Evolutionary conservation across 37 sponge, comb jelly and placozoan genomes (phyloP).

Genomic region (Dysidea cf. avara): DNA sequence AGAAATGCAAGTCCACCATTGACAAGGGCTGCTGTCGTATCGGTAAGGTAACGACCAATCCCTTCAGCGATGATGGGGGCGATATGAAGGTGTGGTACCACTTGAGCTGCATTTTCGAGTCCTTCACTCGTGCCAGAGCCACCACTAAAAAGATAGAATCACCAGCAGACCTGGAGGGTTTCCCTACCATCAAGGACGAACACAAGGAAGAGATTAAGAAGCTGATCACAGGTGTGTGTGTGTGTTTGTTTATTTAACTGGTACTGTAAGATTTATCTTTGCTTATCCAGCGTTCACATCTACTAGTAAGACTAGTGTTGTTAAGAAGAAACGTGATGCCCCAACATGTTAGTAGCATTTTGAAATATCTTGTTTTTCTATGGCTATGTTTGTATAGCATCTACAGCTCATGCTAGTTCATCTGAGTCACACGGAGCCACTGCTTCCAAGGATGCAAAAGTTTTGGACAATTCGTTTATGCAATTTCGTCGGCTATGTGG

Average conservation of each 20-base stretch:
- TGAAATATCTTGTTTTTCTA: too few relatives aligned
- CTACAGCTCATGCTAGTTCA: too few relatives aligned
- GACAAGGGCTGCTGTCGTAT: slow-evolving; percentile 83
- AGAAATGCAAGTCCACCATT: slow-evolving; percentile 91
- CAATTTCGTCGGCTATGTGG: slow-evolving; percentile 69
- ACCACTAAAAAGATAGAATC: slow-evolving; percentile 93
- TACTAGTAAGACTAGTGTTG: too few relatives aligned
- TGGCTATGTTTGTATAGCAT: too few relatives aligned
- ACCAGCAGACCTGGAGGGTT: slow-evolving; percentile 91
- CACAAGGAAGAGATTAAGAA: slow-evolving; percentile 84
- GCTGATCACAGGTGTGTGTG: slow-evolving; percentile 77
- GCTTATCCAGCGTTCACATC: too few relatives aligned
- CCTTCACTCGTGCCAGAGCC: slow-evolving; percentile 81
- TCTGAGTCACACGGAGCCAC: too few relatives aligned
- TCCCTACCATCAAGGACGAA: slow-evolving; percentile 67
- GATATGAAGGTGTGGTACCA: slow-evolving; percentile 96
- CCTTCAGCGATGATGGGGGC: slow-evolving; percentile 95
- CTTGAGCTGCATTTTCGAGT: slow-evolving; percentile 85
- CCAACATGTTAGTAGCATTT: background rate
- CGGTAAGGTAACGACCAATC: slow-evolving; percentile 87
- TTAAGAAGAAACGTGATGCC: slow-evolving; percentile 7
- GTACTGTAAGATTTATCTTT: too few relatives aligned
- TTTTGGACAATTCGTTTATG: slow-evolving; percentile 46
- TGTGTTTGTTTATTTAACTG: too few relatives aligned
- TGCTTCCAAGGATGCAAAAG: background rate